A percentile compares a stretch with the other conserved stretches of the same genome.
Evolutionary conservation across 2,797 vertebrate genomes (phyloP).

Genomic region (Alca torda): DNA sequence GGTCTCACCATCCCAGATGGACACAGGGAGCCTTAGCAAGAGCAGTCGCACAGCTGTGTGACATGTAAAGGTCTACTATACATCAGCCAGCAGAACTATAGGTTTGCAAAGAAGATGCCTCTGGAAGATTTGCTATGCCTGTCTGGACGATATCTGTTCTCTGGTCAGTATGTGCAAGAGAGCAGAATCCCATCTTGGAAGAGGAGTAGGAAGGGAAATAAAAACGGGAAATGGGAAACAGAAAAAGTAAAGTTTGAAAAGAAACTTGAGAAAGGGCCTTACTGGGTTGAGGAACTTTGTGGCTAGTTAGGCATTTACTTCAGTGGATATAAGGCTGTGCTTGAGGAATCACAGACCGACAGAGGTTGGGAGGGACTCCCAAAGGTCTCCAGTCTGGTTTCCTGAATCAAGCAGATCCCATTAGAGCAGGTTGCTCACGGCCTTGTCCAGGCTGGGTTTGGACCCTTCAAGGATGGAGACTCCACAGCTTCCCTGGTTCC

Average conservation of each 20-base stretch:
- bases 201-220: not conserved
- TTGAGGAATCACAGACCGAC: not conserved
- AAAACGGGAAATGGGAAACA: not conserved
- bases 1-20: not conserved
- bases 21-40: not conserved
- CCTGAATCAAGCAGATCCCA: not conserved
- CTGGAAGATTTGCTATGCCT: not conserved
- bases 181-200: not conserved
- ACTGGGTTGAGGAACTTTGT: not conserved
- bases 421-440: not conserved
- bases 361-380: not conserved
- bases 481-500: not conserved
- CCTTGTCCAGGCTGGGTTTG: not conserved
- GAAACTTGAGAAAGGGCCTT: not conserved
- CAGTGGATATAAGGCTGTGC: not conserved
- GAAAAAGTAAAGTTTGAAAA: not conserved
- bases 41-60: not conserved
- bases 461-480: not conserved
- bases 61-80: not conserved
- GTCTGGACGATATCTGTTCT: not conserved
- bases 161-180: not conserved
- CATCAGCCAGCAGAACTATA: not conserved
- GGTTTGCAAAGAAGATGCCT: not conserved
- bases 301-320: not conserved
- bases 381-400: not conserved